Base-by-base conservation (phyloP, 2,113 vertebrate genomes). In the Meriones unguiculatus region DNA sequence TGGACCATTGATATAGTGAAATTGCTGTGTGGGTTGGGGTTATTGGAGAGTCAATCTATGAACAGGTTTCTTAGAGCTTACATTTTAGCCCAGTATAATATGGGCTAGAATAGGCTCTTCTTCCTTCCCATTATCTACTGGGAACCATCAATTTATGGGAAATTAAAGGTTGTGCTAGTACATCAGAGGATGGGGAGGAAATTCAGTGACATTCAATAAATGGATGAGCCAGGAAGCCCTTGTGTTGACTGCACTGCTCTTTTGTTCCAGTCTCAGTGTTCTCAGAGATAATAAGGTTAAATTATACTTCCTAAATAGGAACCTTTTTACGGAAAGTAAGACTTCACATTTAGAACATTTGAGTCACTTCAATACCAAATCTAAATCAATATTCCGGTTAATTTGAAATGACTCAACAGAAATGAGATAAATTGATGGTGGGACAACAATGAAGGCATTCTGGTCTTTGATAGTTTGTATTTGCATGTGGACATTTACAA, bases 41-140 rank as follows among this genome's bases (percentile, higher is more conserved):
- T 81, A 85, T 80, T 46, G 28, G 77, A n/a, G n/a, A 91, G 30
- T n/a, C 30, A 73, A 9, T 57, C 64, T 67, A 35, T 57, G 77
- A 94, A 65, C 65, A 87, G 85, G 5, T 15, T 93, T 80, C 46
- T 88, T 93, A 75, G 41, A 88, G 50, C 12, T 90, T 89, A 46
- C 69, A 30, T 94, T 94, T 94, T 46, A 87, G 9, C n/a, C 7
- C 3, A 82, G 20, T 94, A 87, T 87, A 87, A 93, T 76, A 90
- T 70, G 54, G 50, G 72, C 28, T 7, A 90, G 41, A 94, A 89
- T 57, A 32, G 8, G 35, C 52, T 91, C 59, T 88, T 91, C 46
- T 72, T 15, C 17, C 54, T 20, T 62, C 15, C 20, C 7, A 35
- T 89, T 84, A 86, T 87, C 8, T 87, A 75, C 54, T 32, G 18